A percentile compares a stretch with the other conserved stretches of the same genome.
These are phyloP conservation scores for Thereva nobilitata DNA, from an alignment of 2,888 invertebrate species.

Conservation along the genomic window DNA sequence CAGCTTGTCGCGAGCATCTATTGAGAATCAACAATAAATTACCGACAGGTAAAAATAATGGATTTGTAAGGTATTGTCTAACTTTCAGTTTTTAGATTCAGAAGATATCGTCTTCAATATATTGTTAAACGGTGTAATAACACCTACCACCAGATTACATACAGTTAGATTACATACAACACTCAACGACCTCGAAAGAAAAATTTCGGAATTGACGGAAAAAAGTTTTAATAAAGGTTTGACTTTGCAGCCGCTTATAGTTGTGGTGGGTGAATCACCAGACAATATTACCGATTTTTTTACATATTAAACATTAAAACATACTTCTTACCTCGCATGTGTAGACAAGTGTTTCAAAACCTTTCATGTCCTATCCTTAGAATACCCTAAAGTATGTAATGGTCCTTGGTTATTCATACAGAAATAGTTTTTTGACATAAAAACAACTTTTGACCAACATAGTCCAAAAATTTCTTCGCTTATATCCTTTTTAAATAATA, in stretches of 20 bases:
- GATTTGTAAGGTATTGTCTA: too few relatives aligned
- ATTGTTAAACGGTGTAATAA: too few relatives aligned
- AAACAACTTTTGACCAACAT: too few relatives aligned
- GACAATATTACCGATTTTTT: too few relatives aligned
- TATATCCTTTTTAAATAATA: too few relatives aligned
- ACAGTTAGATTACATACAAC: background rate
- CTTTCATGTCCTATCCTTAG: background rate
- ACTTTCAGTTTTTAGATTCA: too few relatives aligned
- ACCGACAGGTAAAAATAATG: too few relatives aligned
- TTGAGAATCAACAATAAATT: too few relatives aligned
- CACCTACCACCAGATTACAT: background rate
- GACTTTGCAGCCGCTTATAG: background rate
- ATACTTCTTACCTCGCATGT: background rate
- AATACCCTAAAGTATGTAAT: background rate
- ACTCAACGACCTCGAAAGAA: background rate
- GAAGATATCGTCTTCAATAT: too few relatives aligned
- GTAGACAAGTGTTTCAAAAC: background rate
- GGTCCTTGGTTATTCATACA: conserved; percentile 1
- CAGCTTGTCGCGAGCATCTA: too few relatives aligned
- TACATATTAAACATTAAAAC: background rate
- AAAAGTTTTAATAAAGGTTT: too few relatives aligned
- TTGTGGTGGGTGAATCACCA: background rate
- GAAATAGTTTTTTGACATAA: background rate
- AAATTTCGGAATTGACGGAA: background rate
- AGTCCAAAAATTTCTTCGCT: too few relatives aligned